Conservation (phyloP, 2,797 vertebrate species). For the Coregonus suidteri region DNA sequence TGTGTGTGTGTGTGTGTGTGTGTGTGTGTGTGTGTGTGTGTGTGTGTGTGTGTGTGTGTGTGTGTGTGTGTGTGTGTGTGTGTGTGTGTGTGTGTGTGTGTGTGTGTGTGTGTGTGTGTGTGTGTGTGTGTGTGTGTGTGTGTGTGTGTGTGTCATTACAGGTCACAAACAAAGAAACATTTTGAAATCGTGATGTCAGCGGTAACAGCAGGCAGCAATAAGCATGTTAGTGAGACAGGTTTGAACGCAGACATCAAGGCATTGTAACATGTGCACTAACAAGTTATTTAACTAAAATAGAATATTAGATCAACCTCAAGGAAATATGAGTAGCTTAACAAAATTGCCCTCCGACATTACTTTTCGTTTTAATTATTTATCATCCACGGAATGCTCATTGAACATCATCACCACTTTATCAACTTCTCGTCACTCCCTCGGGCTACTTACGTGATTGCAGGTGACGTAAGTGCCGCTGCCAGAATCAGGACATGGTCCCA, state of each 20-base stretch:
- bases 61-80: no score
- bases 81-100: no score
- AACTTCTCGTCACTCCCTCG: constrained; percentile 47
- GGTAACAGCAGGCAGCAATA: not conserved
- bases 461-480: constrained; percentile 80
- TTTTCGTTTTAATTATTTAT: not conserved
- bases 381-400: constrained; percentile 12
- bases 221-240: not conserved
- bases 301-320: constrained; percentile 23
- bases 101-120: no score
- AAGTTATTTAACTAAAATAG: constrained; percentile 3
- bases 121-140: no score
- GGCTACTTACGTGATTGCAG: constrained; percentile 83
- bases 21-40: no score
- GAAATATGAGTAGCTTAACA: constrained; percentile 32
- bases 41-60: not conserved
- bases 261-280: constrained; percentile 1
- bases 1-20: no score
- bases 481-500: constrained; percentile 82
- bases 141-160: not conserved
- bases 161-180: not conserved
- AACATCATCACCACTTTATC: constrained; percentile 22
- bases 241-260: not conserved
- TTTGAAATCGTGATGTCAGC: not conserved
- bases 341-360: constrained; percentile 18